Conservation (phyloP, 2,113 vertebrate species). For the Hemicordylus capensis region DNA sequence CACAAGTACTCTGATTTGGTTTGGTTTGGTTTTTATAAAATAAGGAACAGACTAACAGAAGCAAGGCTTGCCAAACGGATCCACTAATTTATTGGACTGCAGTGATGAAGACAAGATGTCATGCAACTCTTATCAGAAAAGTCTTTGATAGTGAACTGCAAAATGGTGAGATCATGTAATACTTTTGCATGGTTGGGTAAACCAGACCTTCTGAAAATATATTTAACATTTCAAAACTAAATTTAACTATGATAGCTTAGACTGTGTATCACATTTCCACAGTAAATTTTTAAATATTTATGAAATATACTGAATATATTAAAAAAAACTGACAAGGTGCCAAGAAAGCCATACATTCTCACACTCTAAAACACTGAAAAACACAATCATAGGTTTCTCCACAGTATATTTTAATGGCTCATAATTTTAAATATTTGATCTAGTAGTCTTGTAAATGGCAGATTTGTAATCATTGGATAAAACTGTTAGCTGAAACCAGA, state of each 20-base stretch:
- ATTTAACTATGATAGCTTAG: not conserved
- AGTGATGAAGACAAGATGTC: not conserved
- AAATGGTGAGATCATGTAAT: not conserved
- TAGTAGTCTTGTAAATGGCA: not conserved
- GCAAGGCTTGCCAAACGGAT: not conserved
- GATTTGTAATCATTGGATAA: not conserved
- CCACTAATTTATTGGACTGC: not conserved
- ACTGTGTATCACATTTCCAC: not conserved
- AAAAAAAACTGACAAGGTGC: no score
- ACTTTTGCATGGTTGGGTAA: not conserved
- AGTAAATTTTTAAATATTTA: not conserved
- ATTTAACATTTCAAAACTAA: slow-evolving; percentile 16
- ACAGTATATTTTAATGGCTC: not conserved
- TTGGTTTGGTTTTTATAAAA: not conserved
- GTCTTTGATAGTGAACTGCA: not conserved
- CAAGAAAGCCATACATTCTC: no score
- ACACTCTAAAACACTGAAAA: no score
- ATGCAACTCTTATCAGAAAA: no score
- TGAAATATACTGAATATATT: no score
- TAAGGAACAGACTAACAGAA: not conserved
- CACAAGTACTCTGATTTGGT: not conserved
- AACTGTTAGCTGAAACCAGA: slow-evolving; percentile 7
- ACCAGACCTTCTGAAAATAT: slow-evolving; percentile 16
- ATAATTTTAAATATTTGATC: not conserved
- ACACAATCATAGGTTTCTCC: not conserved